phyloP scores from a whole-genome alignment of 2,888 invertebrate species.

The Caenorhabditis panamensis region DNA sequence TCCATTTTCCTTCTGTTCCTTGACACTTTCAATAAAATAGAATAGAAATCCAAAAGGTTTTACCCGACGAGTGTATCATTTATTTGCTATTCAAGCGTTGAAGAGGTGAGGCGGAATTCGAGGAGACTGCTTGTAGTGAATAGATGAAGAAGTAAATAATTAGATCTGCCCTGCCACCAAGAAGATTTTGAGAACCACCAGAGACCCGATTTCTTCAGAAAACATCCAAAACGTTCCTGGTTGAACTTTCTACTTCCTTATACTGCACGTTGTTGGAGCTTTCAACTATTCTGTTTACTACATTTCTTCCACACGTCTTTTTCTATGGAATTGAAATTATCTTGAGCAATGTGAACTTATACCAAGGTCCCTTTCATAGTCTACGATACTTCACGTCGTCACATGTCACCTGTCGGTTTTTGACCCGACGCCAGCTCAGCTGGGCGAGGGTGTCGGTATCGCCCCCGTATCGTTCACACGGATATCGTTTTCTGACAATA shows the following conservation, averaged over 20 bases:
- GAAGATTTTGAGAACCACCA: constrained; percentile 10
- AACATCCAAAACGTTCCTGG: not conserved
- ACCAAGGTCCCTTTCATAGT: too few species aligned
- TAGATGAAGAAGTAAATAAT: constrained; percentile 59
- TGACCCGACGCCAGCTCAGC: constrained; percentile 17
- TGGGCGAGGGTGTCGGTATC: constrained; percentile 47
- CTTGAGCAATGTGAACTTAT: too few species aligned
- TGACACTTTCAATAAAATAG: constrained; percentile 19
- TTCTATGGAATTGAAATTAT: too few species aligned
- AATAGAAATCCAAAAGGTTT: constrained; percentile 23
- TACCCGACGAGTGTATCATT: constrained; percentile 44
- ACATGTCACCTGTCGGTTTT: constrained; percentile 10
- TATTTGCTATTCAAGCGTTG: constrained; percentile 57
- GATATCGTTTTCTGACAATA: constrained; percentile 43
- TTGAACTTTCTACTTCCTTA: too few species aligned
- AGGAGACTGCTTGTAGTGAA: constrained; percentile 10
- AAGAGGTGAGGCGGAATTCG: constrained; percentile 44
- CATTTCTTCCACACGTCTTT: not conserved
- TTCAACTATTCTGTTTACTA: too few species aligned
- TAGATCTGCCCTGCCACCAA: constrained; percentile 36
- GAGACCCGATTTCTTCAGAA: constrained; percentile 10
- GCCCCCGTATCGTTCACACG: constrained; percentile 43
- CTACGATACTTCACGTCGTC: too few species aligned
- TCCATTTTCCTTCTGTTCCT: constrained; percentile 18
- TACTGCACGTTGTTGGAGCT: too few species aligned